phyloP scores from a whole-genome alignment of 2,113 vertebrate genomes.

The Pelodiscus sinensis region DNA sequence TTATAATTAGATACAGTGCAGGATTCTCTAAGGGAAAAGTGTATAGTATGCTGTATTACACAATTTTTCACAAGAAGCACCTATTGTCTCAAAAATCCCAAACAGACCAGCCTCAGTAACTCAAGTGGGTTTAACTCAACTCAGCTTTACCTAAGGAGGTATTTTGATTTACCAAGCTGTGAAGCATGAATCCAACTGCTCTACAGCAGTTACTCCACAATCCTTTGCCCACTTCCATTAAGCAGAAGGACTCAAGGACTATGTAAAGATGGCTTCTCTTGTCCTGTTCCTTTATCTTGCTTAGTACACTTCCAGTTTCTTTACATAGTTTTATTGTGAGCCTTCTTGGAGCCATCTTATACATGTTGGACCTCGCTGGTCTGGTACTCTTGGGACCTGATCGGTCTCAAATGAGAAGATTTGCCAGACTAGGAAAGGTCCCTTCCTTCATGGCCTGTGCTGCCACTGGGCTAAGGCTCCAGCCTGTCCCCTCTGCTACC shows the following conservation, averaged over 20 bases:
- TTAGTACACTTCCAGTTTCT: not conserved
- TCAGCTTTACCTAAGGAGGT: not conserved
- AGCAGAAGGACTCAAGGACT: not conserved
- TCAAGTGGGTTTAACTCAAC: not conserved
- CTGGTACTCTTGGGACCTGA: too few species aligned
- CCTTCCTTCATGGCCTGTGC: too few species aligned
- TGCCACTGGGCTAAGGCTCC: too few species aligned
- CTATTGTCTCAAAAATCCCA: not conserved
- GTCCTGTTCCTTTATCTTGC: not conserved
- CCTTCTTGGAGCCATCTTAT: not conserved
- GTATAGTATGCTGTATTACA: rapidly evolving
- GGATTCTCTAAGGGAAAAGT: not conserved
- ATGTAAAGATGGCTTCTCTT: not conserved
- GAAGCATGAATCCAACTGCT: not conserved
- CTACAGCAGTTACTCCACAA: rapidly evolving
- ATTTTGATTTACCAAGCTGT: not conserved
- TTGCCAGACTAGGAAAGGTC: too few species aligned
- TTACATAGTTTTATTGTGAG: not conserved
- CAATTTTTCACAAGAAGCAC: not conserved
- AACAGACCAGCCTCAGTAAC: not conserved
- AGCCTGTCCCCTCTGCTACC: too few species aligned
- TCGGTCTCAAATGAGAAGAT: too few species aligned
- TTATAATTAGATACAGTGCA: not conserved
- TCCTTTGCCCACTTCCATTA: not conserved
- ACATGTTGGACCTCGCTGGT: too few species aligned